A percentile compares a stretch with the other conserved stretches of the same genome.
Conservation (phyloP, 2,113 vertebrate genomes). For the Pedetes capensis region DNA sequence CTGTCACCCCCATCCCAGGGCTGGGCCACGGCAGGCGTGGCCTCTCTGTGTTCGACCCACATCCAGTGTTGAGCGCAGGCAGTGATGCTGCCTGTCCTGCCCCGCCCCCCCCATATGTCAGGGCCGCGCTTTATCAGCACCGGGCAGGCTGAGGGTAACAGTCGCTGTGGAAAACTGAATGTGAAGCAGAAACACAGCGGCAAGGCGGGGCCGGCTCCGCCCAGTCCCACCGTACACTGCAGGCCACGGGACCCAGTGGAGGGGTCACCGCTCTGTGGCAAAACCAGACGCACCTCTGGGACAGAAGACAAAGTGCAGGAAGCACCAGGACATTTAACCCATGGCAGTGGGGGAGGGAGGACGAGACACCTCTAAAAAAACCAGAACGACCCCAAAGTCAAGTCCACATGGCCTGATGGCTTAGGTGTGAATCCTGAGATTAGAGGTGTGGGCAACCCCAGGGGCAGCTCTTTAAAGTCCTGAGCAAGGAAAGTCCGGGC, state of each 20-base stretch:
- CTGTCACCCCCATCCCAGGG: too few species aligned
- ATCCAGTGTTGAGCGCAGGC: rapidly evolving
- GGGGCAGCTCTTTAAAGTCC: neutral
- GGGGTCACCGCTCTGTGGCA: rapidly evolving
- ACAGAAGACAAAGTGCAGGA: neutral
- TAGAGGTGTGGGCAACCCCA: neutral
- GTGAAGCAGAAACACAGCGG: rapidly evolving
- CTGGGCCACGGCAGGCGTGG: too few species aligned
- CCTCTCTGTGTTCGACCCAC: too few species aligned
- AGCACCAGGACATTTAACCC: too few species aligned
- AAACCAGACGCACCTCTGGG: neutral
- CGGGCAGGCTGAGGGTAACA: neutral
- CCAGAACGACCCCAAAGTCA: neutral
- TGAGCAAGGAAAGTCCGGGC: neutral
- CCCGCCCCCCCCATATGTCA: rapidly evolving
- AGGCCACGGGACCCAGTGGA: neutral
- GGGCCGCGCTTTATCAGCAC: neutral
- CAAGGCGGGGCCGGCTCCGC: neutral
- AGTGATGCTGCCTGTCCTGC: rapidly evolving
- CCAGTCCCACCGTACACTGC: rapidly evolving
- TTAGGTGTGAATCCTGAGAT: neutral
- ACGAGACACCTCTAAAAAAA: neutral
- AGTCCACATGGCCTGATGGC: rapidly evolving
- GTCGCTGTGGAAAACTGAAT: rapidly evolving
- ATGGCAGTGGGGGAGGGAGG: neutral